Evolutionary conservation across 1,140 invertebrate genomes (phyloP).

Genomic region (Mesaphorura yosii): DNA sequence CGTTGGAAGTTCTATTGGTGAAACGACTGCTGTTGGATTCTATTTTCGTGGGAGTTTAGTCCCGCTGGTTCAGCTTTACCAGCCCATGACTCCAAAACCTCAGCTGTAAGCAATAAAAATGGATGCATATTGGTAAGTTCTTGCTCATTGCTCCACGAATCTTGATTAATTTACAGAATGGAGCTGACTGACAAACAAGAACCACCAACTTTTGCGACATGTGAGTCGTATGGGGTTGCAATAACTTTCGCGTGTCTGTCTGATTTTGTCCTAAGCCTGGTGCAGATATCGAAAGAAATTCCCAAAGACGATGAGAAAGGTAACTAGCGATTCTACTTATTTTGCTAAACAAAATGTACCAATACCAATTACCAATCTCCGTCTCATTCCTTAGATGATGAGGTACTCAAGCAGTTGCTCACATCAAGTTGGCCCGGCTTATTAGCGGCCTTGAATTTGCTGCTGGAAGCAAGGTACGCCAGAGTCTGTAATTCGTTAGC

Average conservation of each 20-base stretch:
- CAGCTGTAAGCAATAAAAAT: conserved; percentile 55
- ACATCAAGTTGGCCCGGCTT: conserved; percentile 93
- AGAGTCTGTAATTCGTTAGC: neutral
- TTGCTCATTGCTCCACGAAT: neutral
- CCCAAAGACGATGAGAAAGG: conserved; percentile 20
- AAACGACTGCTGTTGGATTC: conserved; percentile 80
- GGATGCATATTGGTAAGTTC: too few relatives aligned
- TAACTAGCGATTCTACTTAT: conserved; percentile 1
- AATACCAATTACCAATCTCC: neutral
- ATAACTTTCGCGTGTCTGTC: conserved; percentile 31
- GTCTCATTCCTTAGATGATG: conserved; percentile 11
- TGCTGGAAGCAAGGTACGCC: conserved; percentile 75
- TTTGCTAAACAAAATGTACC: neutral
- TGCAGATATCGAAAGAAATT: conserved; percentile 23
- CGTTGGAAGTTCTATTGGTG: conserved; percentile 39
- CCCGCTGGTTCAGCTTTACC: conserved; percentile 70
- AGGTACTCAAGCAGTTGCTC: conserved; percentile 52
- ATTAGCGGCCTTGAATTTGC: conserved; percentile 73
- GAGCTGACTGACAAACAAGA: conserved; percentile 31
- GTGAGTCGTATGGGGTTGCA: conserved; percentile 29
- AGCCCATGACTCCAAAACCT: conserved; percentile 71
- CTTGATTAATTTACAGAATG: conserved; percentile 16
- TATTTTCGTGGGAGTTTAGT: conserved; percentile 84
- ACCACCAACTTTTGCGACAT: conserved; percentile 27
- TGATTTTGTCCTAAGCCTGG: conserved; percentile 30